Evolutionary conservation across 37 sponge, comb jelly and placozoan genomes (phyloP), one percentile per base, ranked within the genome.

Genomic region (Geodia barretti): DNA sequence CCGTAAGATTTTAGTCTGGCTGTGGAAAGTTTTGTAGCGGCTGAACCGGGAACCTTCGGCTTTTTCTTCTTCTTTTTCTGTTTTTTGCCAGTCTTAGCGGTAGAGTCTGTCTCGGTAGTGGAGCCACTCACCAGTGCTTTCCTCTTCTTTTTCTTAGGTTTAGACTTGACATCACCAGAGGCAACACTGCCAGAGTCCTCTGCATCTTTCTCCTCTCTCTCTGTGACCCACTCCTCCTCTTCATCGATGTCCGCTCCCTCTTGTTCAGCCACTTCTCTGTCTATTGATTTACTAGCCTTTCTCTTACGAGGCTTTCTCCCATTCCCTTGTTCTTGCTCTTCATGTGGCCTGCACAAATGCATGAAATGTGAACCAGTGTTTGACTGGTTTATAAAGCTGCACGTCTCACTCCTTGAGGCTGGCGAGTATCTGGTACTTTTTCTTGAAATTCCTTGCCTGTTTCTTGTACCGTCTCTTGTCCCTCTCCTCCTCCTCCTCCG

Each of bases 401-500:
- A 78, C 88, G n/a, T n/a, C n/a, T 87, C 39, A 85, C 83, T 74
- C 40, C n/a, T 73, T 38, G 28, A 79, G 60, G 64, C 86, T 92
- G 41, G 83, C 64, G 9, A 97, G 79, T n/a, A 94, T 83, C 26
- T 74, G 78, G 11, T 79, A 28, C 80, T 97, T 97, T 79, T 47
- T 85, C 8, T 58, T 65, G 75, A 41, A 40, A 59, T 97, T 47
- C 25, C 47, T 60, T 21, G 61, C 42, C 36, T 59, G 3, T 58
- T 74, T 74, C 58, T 74, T 74, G 75, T 36, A 74, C 8, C 3
- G 58, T 28, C 42, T 74, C 41, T 28, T 74, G 28, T 29, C 29
- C 75, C 41, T 58, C 58, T 11, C 20, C 47, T 28, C 54, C 23
- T 24, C 59, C 19, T 41, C 54, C 42, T 58, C 36, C n/a, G 54